Percentiles rank a stretch among this genome's conserved stretches.
These are phyloP conservation scores for Ispidina lecontei DNA, from an alignment of 2,797 vertebrate species.

Conservation along the genomic window DNA sequence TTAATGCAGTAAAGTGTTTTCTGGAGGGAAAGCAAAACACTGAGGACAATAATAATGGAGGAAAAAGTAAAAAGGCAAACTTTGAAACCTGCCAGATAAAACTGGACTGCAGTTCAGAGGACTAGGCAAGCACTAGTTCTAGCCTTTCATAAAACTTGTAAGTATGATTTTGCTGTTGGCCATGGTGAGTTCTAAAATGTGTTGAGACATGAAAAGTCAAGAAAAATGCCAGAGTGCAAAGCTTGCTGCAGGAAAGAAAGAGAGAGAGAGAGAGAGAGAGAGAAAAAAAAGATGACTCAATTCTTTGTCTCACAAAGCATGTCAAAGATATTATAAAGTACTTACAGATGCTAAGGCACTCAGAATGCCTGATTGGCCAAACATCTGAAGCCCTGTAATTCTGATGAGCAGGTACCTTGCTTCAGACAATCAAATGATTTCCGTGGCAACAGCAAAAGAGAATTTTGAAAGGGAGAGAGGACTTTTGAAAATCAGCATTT, in stretches of 20 bases:
- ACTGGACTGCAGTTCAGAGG: constrained; percentile 12
- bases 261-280: too few species aligned
- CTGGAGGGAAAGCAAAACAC: neutral
- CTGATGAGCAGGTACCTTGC: neutral
- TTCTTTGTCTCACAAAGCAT: constrained; percentile 55
- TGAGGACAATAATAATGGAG: neutral
- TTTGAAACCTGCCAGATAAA: constrained; percentile 5
- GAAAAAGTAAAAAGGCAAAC: constrained; percentile 2
- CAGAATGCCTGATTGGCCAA: constrained; percentile 32
- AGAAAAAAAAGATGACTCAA: constrained; percentile 16
- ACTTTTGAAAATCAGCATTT: neutral
- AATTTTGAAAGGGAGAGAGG: neutral
- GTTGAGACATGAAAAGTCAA: constrained; percentile 62
- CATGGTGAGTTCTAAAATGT: constrained; percentile 52
- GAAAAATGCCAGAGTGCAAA: constrained; percentile 52
- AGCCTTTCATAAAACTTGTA: constrained; percentile 47
- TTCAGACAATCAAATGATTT: constrained; percentile 9
- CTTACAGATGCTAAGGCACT: constrained; percentile 50
- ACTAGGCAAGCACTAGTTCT: neutral
- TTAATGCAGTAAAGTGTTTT: neutral
- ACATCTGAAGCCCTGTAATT: constrained; percentile 55
- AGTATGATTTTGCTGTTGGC: constrained; percentile 48
- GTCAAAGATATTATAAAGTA: constrained; percentile 42
- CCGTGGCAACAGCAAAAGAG: constrained; percentile 17
- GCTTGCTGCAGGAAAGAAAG: constrained; percentile 38